Evolutionary conservation across 2,113 vertebrate genomes (phyloP).

Genomic region (Hemibagrus wyckioides): DNA sequence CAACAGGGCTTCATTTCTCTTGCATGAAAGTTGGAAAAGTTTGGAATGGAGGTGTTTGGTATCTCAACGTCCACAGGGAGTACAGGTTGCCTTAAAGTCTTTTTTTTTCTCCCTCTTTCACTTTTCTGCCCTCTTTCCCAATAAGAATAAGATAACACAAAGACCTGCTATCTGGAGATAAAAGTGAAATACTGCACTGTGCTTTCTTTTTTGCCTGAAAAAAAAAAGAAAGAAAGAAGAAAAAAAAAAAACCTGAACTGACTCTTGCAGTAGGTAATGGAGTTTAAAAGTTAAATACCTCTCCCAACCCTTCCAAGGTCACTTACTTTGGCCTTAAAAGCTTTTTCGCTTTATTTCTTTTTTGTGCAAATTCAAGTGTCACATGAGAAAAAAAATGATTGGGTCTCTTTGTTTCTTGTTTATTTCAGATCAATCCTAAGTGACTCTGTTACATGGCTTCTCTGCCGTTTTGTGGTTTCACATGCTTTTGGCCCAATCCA

Average conservation of each 20-base stretch:
- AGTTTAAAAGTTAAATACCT: slow-evolving; percentile 70
- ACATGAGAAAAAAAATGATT: slow-evolving; percentile 46
- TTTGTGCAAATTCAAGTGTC: slow-evolving; percentile 49
- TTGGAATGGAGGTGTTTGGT: slow-evolving; percentile 62
- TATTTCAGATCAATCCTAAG: slow-evolving; percentile 62
- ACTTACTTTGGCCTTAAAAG: slow-evolving; percentile 63
- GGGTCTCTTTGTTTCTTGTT: slow-evolving; percentile 55
- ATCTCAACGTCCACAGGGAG: slow-evolving; percentile 72
- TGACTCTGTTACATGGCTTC: slow-evolving; percentile 50
- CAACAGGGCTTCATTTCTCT: slow-evolving; percentile 70
- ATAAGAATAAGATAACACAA: slow-evolving; percentile 77
- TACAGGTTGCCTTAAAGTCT: slow-evolving; percentile 64
- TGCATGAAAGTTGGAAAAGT: slow-evolving; percentile 68
- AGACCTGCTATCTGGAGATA: slow-evolving; percentile 77
- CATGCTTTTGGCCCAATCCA: slow-evolving; percentile 57
- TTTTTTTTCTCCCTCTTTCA: slow-evolving; percentile 38
- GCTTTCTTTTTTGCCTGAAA: slow-evolving; percentile 53
- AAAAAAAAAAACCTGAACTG: slow-evolving; percentile 40
- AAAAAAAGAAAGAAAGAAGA: slow-evolving; percentile 40
- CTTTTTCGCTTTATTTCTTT: slow-evolving; percentile 49
- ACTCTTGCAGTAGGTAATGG: slow-evolving; percentile 63
- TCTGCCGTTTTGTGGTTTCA: slow-evolving; percentile 57
- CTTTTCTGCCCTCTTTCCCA: slow-evolving; percentile 52
- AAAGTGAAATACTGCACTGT: slow-evolving; percentile 75
- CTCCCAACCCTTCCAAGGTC: slow-evolving; percentile 69